A percentile compares a stretch with the other conserved stretches of the same genome.
Conservation (phyloP, 2,888 invertebrate genomes). For the Pammene aurita region DNA sequence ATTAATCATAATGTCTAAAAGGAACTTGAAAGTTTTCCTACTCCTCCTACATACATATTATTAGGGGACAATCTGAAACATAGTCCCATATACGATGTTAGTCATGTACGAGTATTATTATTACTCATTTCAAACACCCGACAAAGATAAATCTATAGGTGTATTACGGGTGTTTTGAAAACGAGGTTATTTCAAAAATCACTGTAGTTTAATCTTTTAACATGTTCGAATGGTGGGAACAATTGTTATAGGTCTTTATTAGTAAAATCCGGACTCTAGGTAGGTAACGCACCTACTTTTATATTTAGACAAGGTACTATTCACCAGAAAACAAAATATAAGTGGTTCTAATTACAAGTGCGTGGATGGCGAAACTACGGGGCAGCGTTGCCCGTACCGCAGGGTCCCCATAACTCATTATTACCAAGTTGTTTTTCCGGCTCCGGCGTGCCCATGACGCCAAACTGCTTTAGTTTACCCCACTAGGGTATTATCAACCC, state of each 20-base stretch:
- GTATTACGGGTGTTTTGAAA: too few species aligned
- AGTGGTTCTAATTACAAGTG: slow-evolving; percentile 45
- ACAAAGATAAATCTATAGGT: too few species aligned
- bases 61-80: slow-evolving; percentile 2
- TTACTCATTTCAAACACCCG: too few species aligned
- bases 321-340: slow-evolving; percentile 12
- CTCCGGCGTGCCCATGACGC: slow-evolving; percentile 51
- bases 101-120: too few species aligned
- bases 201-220: too few species aligned
- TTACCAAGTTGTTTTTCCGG: slow-evolving; percentile 66
- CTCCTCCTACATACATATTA: slow-evolving; percentile 6
- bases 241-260: too few species aligned
- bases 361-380: slow-evolving; percentile 39
- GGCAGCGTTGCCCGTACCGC: slow-evolving; percentile 7
- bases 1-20: slow-evolving; percentile 26
- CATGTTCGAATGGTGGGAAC: too few species aligned
- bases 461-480: slow-evolving; percentile 48
- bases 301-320: too few species aligned
- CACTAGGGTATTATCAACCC: neutral
- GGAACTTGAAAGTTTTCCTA: slow-evolving; percentile 8
- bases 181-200: too few species aligned
- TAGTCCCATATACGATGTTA: neutral
- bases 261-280: too few species aligned
- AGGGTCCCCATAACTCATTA: slow-evolving; percentile 66
- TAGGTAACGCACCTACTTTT: too few species aligned